phyloP scores from a whole-genome alignment of 2,113 vertebrate species.

The Ranitomeya variabilis region DNA sequence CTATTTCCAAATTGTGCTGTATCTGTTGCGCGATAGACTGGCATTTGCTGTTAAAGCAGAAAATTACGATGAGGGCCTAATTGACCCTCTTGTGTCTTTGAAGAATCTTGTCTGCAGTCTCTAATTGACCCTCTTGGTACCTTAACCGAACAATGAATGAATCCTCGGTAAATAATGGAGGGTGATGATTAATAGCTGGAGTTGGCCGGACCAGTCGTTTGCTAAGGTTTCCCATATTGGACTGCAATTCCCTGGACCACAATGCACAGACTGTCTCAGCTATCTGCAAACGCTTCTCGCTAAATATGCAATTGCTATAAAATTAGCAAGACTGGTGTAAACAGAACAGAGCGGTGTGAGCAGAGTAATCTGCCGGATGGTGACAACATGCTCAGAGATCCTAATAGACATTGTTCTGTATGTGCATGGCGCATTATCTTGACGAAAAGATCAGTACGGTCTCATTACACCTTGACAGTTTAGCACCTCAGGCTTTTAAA shows the following conservation, averaged over 20 bases:
- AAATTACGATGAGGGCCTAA: slow-evolving; percentile 88
- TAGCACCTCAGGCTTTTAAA: too few relatives aligned
- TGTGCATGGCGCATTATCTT: too few relatives aligned
- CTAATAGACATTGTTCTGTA: background rate
- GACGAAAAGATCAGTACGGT: too few relatives aligned
- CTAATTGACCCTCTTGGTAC: slow-evolving; percentile 95
- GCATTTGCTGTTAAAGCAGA: slow-evolving; percentile 84
- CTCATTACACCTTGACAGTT: too few relatives aligned
- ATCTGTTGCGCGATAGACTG: slow-evolving; percentile 72
- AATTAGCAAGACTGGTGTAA: slow-evolving; percentile 3
- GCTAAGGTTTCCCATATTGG: slow-evolving; percentile 60
- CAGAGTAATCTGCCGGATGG: background rate
- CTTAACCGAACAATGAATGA: slow-evolving; percentile 86
- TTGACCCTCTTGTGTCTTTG: slow-evolving; percentile 92
- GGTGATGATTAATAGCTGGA: slow-evolving; percentile 87
- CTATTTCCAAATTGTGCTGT: slow-evolving; percentile 71
- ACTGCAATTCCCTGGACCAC: slow-evolving; percentile 60
- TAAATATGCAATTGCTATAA: slow-evolving; percentile 43
- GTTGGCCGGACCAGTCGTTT: slow-evolving; percentile 75
- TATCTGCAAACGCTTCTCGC: slow-evolving; percentile 15
- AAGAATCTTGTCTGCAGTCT: slow-evolving; percentile 83
- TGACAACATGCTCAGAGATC: background rate
- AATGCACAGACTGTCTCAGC: slow-evolving; percentile 29
- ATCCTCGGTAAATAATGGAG: slow-evolving; percentile 87
- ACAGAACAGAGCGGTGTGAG: background rate